phyloP scores from a whole-genome alignment of 92 coral and sea anemone genomes.

The Siderastrea siderea region DNA sequence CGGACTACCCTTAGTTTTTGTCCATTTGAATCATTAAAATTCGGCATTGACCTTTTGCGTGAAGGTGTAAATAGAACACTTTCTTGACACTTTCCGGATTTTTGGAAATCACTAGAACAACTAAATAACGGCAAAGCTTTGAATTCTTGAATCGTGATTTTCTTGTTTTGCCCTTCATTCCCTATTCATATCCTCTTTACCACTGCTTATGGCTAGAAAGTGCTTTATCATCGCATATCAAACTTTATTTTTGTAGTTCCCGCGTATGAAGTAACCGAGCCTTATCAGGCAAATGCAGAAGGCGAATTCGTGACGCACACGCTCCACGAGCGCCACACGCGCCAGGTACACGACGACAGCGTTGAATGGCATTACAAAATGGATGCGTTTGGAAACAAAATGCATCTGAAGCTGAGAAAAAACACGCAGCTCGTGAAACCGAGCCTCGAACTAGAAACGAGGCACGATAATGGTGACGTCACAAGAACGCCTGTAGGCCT shows the following conservation, averaged over 20 bases:
- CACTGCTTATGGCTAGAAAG: no score
- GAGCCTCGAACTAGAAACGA: slow-evolving; percentile 28
- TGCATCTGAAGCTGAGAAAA: slow-evolving; percentile 37
- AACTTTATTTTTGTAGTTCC: slow-evolving; percentile 22
- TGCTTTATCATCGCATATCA: background rate
- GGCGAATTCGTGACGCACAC: slow-evolving; percentile 43
- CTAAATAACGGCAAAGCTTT: no score
- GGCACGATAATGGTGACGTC: slow-evolving; percentile 20
- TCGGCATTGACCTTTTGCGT: no score
- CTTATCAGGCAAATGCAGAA: slow-evolving; percentile 32
- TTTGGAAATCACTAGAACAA: no score
- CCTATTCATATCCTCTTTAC: no score
- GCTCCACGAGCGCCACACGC: slow-evolving; percentile 32
- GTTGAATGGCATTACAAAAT: slow-evolving; percentile 14
- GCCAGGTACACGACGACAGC: background rate
- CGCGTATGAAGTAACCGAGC: slow-evolving; percentile 27
- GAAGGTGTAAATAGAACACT: no score
- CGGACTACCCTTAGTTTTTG: no score
- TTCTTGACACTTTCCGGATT: no score
- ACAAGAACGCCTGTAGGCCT: slow-evolving; percentile 34
- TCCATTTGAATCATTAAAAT: no score
- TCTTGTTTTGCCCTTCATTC: no score
- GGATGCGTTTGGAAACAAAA: slow-evolving; percentile 41
- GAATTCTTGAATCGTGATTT: no score
- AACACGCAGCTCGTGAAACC: slow-evolving; percentile 36